phyloP scores from a whole-genome alignment of 2,888 invertebrate genomes.

The Sympetrum striolatum region DNA sequence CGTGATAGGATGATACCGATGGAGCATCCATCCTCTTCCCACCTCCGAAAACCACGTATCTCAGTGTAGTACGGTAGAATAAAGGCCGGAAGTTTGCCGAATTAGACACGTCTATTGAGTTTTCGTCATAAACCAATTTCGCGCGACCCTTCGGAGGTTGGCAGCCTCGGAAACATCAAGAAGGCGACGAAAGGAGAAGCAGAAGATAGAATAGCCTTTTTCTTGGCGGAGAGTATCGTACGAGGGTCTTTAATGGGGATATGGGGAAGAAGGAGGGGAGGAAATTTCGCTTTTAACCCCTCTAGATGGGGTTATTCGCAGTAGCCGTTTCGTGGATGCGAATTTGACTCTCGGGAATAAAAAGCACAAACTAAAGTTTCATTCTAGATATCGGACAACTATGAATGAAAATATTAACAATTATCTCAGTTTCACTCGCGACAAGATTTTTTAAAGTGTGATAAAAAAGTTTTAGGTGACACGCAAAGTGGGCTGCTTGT shows the following conservation, averaged over 20 bases:
- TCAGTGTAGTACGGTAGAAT: not conserved
- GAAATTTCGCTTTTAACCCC: not conserved
- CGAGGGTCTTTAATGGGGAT: not conserved
- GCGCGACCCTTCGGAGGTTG: not conserved
- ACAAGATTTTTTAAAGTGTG: no score
- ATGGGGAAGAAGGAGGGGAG: not conserved
- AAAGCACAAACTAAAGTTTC: no score
- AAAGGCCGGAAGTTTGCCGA: not conserved
- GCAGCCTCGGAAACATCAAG: not conserved
- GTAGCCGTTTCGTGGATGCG: no score
- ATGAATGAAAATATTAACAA: no score
- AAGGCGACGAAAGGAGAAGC: not conserved
- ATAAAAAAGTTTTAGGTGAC: no score
- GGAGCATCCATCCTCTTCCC: not conserved
- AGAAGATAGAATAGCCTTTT: not conserved
- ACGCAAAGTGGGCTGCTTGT: no score
- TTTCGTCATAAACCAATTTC: not conserved
- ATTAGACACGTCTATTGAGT: not conserved
- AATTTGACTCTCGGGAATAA: no score
- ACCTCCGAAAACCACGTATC: not conserved
- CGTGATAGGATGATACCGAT: no score
- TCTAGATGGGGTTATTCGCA: no score
- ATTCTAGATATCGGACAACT: no score
- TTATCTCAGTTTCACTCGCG: no score
- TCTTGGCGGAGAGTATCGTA: not conserved